Conservation (phyloP, 2,888 invertebrate species). For the Busseola fusca region DNA sequence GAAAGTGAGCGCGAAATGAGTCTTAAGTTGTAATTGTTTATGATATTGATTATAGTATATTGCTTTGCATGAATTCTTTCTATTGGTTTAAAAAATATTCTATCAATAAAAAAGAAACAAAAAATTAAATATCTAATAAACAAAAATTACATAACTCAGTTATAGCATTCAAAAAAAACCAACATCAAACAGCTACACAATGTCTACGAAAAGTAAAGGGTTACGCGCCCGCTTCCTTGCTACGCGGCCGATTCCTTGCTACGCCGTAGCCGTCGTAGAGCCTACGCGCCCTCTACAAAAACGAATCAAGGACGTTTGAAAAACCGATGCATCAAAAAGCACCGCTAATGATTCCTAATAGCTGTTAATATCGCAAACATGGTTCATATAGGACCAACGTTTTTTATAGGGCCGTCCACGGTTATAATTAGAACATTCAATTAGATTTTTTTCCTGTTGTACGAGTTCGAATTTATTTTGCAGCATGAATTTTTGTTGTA, state of each 20-base stretch:
- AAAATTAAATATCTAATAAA: neutral
- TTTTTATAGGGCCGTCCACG: constrained; percentile 2
- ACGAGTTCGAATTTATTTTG: neutral
- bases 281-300: constrained; percentile 34
- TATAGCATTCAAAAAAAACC: constrained; percentile 7
- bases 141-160: neutral
- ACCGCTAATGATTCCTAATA: constrained; percentile 31
- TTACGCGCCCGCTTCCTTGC: constrained; percentile 30
- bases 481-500: neutral
- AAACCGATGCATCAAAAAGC: constrained; percentile 27
- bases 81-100: neutral
- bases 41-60: neutral
- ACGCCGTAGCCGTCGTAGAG: constrained; percentile 59
- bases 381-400: constrained; percentile 3
- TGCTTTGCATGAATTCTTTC: neutral
- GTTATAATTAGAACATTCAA: constrained; percentile 16
- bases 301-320: constrained; percentile 36
- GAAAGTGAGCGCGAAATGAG: constrained; percentile 73
- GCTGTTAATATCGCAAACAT: constrained; percentile 10
- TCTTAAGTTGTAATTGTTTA: constrained; percentile 10
- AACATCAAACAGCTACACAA: neutral
- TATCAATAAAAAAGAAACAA: too few relatives aligned
- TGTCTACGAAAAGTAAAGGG: constrained; percentile 35
- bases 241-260: constrained; percentile 47
- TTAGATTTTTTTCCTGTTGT: neutral